A percentile compares a stretch with the other conserved stretches of the same genome.
phyloP scores from a whole-genome alignment of 2,113 vertebrate genomes.

The Alexandromys fortis region DNA sequence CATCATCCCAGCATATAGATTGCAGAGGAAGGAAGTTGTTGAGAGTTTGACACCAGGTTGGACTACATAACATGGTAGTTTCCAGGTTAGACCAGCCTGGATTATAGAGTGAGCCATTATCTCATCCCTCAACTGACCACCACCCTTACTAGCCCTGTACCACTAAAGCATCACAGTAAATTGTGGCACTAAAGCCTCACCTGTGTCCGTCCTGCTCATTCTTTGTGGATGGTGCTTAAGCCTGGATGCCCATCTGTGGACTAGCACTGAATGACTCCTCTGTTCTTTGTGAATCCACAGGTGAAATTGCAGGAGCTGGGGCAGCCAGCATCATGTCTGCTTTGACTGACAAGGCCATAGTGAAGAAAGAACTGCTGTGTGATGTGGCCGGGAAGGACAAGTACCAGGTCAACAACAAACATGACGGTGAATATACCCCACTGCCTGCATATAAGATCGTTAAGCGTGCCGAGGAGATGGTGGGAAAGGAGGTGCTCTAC shows the following conservation, averaged over 20 bases:
- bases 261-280: background rate
- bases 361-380: conserved; percentile 87
- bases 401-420: conserved; percentile 88
- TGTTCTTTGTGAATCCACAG: conserved; percentile 42
- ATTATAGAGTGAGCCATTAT: background rate
- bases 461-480: conserved; percentile 76
- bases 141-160: background rate
- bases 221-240: background rate
- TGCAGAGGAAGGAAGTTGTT: background rate
- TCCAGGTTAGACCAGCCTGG: background rate
- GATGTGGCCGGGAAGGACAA: conserved; percentile 81
- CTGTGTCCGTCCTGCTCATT: background rate
- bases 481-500: conserved; percentile 84
- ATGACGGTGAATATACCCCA: conserved; percentile 84
- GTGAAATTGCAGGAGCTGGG: conserved; percentile 68
- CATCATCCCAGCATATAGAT: background rate
- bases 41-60: background rate
- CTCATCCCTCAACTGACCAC: background rate
- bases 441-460: conserved; percentile 79
- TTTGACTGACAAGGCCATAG: conserved; percentile 83
- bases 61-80: background rate
- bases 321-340: conserved; percentile 88
- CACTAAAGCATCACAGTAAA: background rate
- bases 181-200: background rate
- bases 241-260: background rate